phyloP scores from a whole-genome alignment of 2,888 invertebrate species.

The Coelopa pilipes region DNA sequence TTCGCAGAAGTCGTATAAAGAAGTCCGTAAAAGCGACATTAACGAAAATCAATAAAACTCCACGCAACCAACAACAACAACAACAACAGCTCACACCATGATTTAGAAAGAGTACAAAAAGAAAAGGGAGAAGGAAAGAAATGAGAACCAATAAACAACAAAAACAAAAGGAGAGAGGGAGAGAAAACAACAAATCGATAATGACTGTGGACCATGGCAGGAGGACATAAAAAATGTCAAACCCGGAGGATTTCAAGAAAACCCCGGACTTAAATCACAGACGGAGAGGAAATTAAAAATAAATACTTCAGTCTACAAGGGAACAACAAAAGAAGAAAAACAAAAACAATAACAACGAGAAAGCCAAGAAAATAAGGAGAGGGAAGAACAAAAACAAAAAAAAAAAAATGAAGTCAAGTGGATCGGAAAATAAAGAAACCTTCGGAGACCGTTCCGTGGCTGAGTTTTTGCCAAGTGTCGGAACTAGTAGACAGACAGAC shows the following conservation, averaged over 20 bases:
- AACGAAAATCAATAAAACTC: constrained; percentile 28
- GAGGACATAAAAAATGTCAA: constrained; percentile 20
- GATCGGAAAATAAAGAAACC: constrained; percentile 10
- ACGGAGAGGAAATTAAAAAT: constrained; percentile 12
- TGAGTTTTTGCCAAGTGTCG: constrained; percentile 1
- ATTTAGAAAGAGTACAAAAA: background rate
- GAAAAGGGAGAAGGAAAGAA: background rate
- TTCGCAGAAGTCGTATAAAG: constrained; percentile 30
- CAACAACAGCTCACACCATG: too few species aligned
- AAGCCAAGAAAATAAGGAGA: background rate
- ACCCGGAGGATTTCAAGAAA: background rate
- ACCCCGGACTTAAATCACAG: constrained; percentile 10
- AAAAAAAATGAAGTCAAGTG: constrained; percentile 30
- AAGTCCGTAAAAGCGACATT: background rate
- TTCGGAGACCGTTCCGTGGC: background rate
- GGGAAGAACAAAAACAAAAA: background rate
- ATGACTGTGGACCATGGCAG: constrained; percentile 11
- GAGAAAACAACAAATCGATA: constrained; percentile 10
- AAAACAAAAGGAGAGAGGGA: background rate
- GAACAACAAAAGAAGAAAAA: background rate
- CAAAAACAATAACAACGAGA: background rate
- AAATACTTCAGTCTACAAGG: background rate
- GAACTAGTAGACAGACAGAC: constrained; percentile 15
- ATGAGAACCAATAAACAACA: constrained; percentile 2
- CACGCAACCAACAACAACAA: too few species aligned